Conservation (phyloP, 2,888 invertebrate species). For the Microchrysa polita region DNA sequence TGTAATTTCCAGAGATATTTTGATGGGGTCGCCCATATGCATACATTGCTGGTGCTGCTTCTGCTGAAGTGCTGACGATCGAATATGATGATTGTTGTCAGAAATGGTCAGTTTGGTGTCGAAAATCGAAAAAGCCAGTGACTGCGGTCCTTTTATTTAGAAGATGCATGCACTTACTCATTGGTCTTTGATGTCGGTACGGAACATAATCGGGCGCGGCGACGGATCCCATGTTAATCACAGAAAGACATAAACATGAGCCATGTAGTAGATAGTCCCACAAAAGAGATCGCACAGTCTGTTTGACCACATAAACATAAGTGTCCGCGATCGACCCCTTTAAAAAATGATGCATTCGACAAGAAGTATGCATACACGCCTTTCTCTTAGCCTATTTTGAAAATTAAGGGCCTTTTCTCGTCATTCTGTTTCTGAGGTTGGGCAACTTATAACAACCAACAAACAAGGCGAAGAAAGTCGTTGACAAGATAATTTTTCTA, state of each 20-base stretch:
- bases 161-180: conserved; percentile 13
- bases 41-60: neutral
- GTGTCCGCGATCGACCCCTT: neutral
- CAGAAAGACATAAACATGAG: conserved; percentile 25
- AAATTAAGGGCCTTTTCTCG: neutral
- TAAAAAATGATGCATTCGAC: neutral
- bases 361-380: neutral
- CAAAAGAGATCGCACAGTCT: too few relatives aligned
- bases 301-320: neutral
- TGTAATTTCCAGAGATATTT: conserved; percentile 27
- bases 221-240: conserved; percentile 39
- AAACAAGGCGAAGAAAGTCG: conserved; percentile 39
- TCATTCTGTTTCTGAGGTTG: neutral
- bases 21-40: conserved; percentile 21
- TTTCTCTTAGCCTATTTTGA: conserved; percentile 13
- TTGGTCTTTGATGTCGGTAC: conserved; percentile 39
- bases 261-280: conserved; percentile 7
- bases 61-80: conserved; percentile 10
- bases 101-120: conserved; percentile 8
- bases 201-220: conserved; percentile 42
- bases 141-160: conserved; percentile 15
- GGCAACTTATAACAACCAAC: neutral
- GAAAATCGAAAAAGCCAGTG: conserved; percentile 8
- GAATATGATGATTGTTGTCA: conserved; percentile 6
- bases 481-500: conserved; percentile 28